Percentiles rank a stretch among this genome's conserved stretches.
These are phyloP conservation scores for Allophyes oxyacanthae DNA, from an alignment of 2,888 invertebrate genomes.

Conservation along the genomic window DNA sequence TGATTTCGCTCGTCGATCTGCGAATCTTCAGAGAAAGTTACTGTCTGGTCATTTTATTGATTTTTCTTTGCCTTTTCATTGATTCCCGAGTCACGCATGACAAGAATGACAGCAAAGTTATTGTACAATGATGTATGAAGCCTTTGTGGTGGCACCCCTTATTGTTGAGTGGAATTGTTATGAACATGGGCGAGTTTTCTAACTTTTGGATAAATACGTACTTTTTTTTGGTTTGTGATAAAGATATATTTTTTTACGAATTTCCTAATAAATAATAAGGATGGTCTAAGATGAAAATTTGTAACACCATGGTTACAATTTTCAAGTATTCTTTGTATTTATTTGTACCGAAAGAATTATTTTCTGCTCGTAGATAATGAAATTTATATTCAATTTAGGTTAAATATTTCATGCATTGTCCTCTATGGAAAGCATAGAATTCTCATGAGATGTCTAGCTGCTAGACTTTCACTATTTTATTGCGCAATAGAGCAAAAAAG, in stretches of 20 bases:
- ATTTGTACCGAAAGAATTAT: neutral
- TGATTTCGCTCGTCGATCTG: conserved; percentile 4
- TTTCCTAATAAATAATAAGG: neutral
- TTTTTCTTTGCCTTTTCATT: conserved; percentile 16
- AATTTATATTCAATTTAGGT: too few relatives aligned
- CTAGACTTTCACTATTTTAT: too few relatives aligned
- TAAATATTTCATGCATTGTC: too few relatives aligned
- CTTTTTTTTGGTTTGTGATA: conserved; percentile 1
- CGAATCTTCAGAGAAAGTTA: conserved; percentile 7
- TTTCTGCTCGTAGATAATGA: conserved; percentile 1
- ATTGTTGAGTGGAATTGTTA: conserved; percentile 2
- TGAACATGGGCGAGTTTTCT: neutral
- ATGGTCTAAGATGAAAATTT: neutral
- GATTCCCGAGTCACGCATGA: conserved; percentile 16
- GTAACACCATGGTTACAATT: too few relatives aligned
- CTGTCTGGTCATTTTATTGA: conserved; percentile 12
- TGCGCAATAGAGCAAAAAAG: too few relatives aligned
- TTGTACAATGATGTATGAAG: neutral
- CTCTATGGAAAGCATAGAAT: too few relatives aligned
- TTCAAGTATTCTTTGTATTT: too few relatives aligned
- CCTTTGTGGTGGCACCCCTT: conserved; percentile 10
- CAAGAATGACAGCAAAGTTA: conserved; percentile 17
- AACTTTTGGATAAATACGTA: conserved; percentile 8
- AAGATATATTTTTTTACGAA: neutral
- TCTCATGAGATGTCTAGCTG: too few relatives aligned